phyloP scores from a whole-genome alignment of 2,888 invertebrate genomes.

The Crematogaster levior region DNA sequence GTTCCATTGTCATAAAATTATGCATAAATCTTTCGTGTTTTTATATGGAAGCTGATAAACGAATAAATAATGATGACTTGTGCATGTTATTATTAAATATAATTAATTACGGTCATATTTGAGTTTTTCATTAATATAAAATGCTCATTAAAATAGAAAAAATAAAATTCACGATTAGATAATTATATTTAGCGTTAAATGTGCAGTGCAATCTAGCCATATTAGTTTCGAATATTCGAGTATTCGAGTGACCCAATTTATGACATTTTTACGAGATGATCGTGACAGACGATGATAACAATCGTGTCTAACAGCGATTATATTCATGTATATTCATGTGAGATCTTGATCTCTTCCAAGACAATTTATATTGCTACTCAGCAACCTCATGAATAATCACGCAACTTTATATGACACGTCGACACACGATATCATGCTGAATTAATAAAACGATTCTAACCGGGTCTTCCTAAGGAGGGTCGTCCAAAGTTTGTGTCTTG shows the following conservation, averaged over 20 bases:
- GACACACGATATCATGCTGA: slow-evolving; percentile 9
- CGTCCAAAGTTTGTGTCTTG: slow-evolving; percentile 86
- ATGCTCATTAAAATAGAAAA: background rate
- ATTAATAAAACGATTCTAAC: slow-evolving; percentile 65
- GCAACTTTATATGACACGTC: slow-evolving; percentile 35
- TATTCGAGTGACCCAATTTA: background rate
- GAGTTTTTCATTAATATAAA: background rate
- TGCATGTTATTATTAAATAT: background rate
- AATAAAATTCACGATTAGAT: background rate
- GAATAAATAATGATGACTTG: background rate
- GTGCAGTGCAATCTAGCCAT: background rate
- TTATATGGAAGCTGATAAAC: background rate
- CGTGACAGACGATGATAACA: background rate
- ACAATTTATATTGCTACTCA: background rate
- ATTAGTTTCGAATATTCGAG: background rate
- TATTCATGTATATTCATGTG: background rate
- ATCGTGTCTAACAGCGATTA: background rate
- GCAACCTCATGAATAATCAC: slow-evolving; percentile 28
- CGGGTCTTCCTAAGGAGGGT: slow-evolving; percentile 84
- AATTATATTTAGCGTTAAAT: background rate
- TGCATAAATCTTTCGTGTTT: background rate
- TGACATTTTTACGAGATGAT: background rate
- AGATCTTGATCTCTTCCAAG: slow-evolving; percentile 2
- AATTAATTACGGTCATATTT: too few relatives aligned
- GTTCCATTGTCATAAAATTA: background rate